These are phyloP conservation scores for Drosophila paramelanica DNA, from an alignment of 2,888 invertebrate species.

Conservation along the genomic window DNA sequence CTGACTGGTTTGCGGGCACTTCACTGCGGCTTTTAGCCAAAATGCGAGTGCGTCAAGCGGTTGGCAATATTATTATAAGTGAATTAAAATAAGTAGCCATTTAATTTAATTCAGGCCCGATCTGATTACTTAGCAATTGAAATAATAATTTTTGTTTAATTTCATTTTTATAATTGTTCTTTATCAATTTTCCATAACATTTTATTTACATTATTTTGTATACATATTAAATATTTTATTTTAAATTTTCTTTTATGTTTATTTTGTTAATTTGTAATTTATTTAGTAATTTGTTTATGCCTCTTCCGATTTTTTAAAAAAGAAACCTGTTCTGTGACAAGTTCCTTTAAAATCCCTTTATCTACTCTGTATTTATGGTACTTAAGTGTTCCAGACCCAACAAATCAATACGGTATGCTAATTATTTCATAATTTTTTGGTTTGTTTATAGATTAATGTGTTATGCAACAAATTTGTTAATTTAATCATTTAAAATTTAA, in stretches of 20 bases:
- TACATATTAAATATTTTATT: too few species aligned
- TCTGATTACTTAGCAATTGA: not conserved
- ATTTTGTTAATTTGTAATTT: not conserved
- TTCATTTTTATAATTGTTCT: too few species aligned
- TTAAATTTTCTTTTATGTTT: too few species aligned
- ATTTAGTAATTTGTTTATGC: too few species aligned
- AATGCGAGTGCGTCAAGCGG: constrained; percentile 31
- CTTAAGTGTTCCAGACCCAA: not conserved
- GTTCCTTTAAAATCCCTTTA: not conserved
- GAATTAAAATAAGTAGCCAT: constrained; percentile 40
- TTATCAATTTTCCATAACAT: too few species aligned
- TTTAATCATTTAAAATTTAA: constrained; percentile 38
- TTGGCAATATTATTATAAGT: constrained; percentile 31
- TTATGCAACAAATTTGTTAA: constrained; percentile 67
- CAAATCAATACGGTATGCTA: constrained; percentile 21
- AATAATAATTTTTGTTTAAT: not conserved
- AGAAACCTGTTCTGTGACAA: too few species aligned
- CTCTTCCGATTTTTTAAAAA: too few species aligned
- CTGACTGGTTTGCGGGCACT: constrained; percentile 25
- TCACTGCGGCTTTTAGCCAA: constrained; percentile 6
- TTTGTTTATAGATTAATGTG: constrained; percentile 18
- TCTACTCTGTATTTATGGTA: not conserved
- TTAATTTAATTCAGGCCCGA: constrained; percentile 4
- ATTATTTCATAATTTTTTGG: constrained; percentile 20
- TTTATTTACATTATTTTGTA: too few species aligned